These are phyloP conservation scores for Cercopithecus mona DNA, from an alignment of 2,113 vertebrate genomes.

Conservation along the genomic window DNA sequence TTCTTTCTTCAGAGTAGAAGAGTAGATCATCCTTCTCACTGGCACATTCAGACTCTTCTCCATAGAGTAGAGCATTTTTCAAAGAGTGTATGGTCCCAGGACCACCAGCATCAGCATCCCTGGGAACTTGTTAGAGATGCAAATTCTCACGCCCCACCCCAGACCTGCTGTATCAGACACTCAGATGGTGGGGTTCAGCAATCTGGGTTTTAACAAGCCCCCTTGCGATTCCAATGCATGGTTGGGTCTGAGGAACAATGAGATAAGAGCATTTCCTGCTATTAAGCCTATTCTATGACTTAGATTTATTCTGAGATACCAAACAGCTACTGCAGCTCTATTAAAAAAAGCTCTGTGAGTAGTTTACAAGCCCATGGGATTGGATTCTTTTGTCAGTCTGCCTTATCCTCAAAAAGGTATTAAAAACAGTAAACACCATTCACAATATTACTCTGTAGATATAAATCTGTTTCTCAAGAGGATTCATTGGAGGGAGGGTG, in stretches of 20 bases:
- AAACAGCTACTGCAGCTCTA: neutral
- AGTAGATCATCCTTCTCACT: neutral
- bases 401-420: neutral
- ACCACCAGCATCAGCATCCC: neutral
- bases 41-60: neutral
- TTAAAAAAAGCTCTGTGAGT: neutral
- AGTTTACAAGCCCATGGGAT: neutral
- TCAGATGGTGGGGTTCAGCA: neutral
- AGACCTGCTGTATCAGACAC: neutral
- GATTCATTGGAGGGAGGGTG: neutral
- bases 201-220: neutral
- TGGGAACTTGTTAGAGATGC: neutral
- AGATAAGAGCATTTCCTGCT: neutral
- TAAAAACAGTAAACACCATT: neutral
- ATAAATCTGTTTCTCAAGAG: neutral
- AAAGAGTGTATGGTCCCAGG: neutral
- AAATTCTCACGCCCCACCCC: neutral
- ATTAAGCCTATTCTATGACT: neutral
- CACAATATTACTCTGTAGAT: neutral
- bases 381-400: neutral
- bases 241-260: neutral
- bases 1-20: conserved; percentile 11
- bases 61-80: neutral
- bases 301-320: neutral
- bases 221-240: neutral